phyloP scores from a whole-genome alignment of 2,888 invertebrate species.

The Acleris literana region DNA sequence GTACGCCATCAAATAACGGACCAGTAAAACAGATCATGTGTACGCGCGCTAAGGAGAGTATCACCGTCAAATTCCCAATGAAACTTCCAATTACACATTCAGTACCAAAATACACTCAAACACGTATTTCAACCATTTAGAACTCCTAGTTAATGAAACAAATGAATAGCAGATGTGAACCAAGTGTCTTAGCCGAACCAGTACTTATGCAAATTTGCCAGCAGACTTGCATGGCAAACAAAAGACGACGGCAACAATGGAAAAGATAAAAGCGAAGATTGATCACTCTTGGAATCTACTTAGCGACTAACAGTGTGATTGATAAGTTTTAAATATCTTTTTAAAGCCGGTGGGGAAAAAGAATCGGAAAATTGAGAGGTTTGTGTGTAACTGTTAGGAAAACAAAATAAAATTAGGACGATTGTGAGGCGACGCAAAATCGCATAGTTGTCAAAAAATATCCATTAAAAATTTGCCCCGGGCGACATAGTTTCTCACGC shows the following conservation, averaged over 20 bases:
- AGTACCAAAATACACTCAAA: neutral
- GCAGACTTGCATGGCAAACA: conserved; percentile 25
- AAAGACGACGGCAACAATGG: conserved; percentile 15
- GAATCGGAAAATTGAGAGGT: neutral
- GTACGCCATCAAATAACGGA: no score
- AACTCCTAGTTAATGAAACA: conserved; percentile 16
- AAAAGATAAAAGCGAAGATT: conserved; percentile 28
- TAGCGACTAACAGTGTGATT: conserved; percentile 16
- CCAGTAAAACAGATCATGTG: no score
- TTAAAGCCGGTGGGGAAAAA: conserved; percentile 3
- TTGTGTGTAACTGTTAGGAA: no score
- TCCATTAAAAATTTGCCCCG: no score
- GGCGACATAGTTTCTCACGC: no score
- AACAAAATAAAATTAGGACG: no score
- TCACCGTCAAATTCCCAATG: no score
- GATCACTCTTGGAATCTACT: conserved; percentile 28
- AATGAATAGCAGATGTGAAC: conserved; percentile 10
- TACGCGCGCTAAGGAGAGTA: no score
- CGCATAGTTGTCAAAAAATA: no score
- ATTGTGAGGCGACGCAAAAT: no score
- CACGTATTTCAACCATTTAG: neutral
- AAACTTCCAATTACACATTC: neutral
- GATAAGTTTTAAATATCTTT: conserved; percentile 16
- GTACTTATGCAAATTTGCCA: conserved; percentile 16
- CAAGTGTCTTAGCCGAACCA: neutral